phyloP scores from a whole-genome alignment of 1,140 invertebrate genomes.

The Aporrectodea caliginosa region DNA sequence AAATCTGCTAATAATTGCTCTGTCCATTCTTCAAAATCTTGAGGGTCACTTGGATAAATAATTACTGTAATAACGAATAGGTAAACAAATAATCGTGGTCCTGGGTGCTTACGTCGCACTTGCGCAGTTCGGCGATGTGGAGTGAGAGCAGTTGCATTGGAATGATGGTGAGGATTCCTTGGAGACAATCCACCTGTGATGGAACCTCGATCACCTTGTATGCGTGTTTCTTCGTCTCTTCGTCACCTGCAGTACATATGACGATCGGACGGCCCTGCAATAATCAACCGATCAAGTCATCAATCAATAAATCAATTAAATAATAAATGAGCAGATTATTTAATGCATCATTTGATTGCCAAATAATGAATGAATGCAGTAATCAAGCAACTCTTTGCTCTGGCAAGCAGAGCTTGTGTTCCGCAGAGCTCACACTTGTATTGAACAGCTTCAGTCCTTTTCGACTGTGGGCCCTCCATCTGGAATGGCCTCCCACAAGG shows the following conservation, averaged over 20 bases:
- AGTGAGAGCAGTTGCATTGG: slow-evolving; percentile 95
- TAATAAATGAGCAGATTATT: too few relatives aligned
- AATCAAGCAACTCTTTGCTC: neutral
- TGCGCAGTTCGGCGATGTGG: slow-evolving; percentile 73
- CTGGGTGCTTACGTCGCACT: slow-evolving; percentile 28
- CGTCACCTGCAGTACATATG: slow-evolving; percentile 88
- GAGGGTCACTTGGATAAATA: neutral
- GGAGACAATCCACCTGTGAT: slow-evolving; percentile 91
- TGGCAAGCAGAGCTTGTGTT: neutral
- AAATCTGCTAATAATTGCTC: neutral
- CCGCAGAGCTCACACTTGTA: neutral
- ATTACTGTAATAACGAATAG: neutral
- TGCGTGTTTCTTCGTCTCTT: slow-evolving; percentile 73
- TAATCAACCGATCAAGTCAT: neutral
- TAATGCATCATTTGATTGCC: neutral
- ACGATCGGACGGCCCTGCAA: slow-evolving; percentile 70
- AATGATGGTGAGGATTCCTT: slow-evolving; percentile 89
- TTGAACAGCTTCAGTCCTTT: neutral
- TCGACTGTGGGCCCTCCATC: neutral
- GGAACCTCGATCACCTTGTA: slow-evolving; percentile 67
- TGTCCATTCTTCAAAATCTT: neutral
- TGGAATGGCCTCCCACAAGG: too few relatives aligned
- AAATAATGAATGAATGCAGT: neutral
- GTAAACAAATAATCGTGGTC: neutral
- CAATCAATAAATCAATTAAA: too few relatives aligned